These are phyloP conservation scores for Tyrannus savana DNA, from an alignment of 2,113 vertebrate genomes.

Conservation along the genomic window DNA sequence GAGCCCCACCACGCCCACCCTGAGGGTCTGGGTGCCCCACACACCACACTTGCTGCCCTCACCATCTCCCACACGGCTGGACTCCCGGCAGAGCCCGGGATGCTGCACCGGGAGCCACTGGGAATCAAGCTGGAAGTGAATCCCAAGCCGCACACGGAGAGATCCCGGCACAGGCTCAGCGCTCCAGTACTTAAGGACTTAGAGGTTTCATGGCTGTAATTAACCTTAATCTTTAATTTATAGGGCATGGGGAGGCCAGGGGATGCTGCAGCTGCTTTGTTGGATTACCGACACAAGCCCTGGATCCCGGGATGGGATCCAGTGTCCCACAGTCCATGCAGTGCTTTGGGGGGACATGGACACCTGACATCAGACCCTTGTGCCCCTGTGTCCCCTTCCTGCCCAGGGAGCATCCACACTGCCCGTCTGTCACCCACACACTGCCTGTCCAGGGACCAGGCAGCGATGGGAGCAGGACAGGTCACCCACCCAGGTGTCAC, in stretches of 20 bases:
- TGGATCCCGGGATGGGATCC: background rate
- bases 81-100: fast-evolving
- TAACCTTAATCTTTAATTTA: slow-evolving; percentile 65
- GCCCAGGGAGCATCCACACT: fast-evolving
- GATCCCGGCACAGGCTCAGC: background rate
- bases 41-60: background rate
- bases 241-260: slow-evolving; percentile 1
- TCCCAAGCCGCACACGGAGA: fast-evolving
- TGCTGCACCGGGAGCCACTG: fast-evolving
- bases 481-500: background rate
- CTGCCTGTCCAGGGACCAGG: background rate
- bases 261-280: background rate
- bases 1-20: too few relatives aligned
- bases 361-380: fast-evolving
- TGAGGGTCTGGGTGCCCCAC: background rate
- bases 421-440: background rate
- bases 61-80: fast-evolving
- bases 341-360: fast-evolving
- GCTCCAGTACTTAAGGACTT: background rate
- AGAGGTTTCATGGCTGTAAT: slow-evolving; percentile 51
- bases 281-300: background rate
- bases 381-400: fast-evolving
- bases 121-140: background rate
- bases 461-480: fast-evolving
- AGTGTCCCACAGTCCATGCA: fast-evolving